Base-by-base conservation (phyloP, 2,888 invertebrate genomes). In the Lycaena phlaeas region DNA sequence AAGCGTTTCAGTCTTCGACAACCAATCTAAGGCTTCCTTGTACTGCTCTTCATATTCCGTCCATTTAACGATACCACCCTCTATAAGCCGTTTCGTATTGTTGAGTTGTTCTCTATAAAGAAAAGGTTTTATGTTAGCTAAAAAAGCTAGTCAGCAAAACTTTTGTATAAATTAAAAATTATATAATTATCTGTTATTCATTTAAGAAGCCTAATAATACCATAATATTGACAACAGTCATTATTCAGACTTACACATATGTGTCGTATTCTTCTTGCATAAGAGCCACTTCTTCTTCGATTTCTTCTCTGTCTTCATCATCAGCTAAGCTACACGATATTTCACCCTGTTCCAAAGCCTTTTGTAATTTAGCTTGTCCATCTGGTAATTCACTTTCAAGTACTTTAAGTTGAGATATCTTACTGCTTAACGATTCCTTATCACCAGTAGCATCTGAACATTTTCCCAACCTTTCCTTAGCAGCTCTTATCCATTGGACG, bases 391-490 rank as follows among this genome's bases (percentile, higher is more conserved):
- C 96, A 54, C 92, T 92, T 63, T 92, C 90, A 25, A 96, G 76
- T 1, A 95, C 91, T 72, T 93, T 95, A 10, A 96, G 75, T 61
- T 95, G 94, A 6, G 93, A 92, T 38, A 94, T 90, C 74, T 96
- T 96, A 56, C 92, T 92, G 18, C 93, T 92, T 41, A 96, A 74
- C 7, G 92, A 92, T 69, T 96, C 96, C 55, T 94, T 95, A 56
- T 96, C 96, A 2, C 96, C 96, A 0, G 94, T 95, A 2, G 96
- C 94, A 68, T 96, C 95, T 0, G 96, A 94, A 63, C 96, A 96
- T 66, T 96, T 96, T 46, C 94, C 92, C 41, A 97, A 81, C 42
- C 92, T 89, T 71, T 97, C 98, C 59, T 94, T 94, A n/a, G 95
- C 93, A 45, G 91, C 89, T 51, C 96, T 88, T 42, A 97, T 88